Evolutionary conservation across 2,113 vertebrate genomes (phyloP).

Genomic region (Notiomystis cincta): DNA sequence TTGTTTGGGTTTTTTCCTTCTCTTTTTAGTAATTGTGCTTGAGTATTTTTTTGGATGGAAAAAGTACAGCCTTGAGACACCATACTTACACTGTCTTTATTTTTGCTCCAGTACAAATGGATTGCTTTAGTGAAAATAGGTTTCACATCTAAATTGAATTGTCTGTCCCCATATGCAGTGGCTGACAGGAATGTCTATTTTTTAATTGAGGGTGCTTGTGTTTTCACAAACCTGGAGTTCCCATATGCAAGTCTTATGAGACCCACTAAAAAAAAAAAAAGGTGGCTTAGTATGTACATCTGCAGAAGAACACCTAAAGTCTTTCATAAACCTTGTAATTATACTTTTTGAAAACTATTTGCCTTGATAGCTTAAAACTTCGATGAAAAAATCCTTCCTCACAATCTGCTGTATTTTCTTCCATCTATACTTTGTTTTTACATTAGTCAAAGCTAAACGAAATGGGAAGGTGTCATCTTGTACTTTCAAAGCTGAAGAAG

Average conservation of each 20-base stretch:
- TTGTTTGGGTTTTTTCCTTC: too few species aligned
- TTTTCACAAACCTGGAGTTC: neutral
- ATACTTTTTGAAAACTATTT: neutral
- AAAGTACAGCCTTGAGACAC: neutral
- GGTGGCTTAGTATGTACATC: neutral
- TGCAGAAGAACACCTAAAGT: neutral
- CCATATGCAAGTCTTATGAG: neutral
- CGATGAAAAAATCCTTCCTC: neutral
- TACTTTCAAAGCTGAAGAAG: neutral
- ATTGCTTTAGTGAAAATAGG: neutral
- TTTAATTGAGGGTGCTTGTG: neutral
- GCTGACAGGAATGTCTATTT: neutral
- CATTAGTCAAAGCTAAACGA: neutral
- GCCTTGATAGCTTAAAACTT: neutral
- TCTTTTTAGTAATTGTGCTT: neutral
- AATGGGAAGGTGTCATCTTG: neutral
- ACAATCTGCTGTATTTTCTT: neutral
- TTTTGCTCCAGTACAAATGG: neutral
- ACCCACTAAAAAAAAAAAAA: neutral
- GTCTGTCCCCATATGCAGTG: neutral
- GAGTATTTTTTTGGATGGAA: neutral
- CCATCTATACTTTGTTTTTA: neutral
- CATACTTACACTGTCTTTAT: neutral
- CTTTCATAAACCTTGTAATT: neutral
- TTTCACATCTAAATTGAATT: neutral